Percentiles rank a stretch among this genome's conserved stretches.
These are phyloP conservation scores for Coreoperca whiteheadi DNA, from an alignment of 2,113 vertebrate genomes.

Conservation along the genomic window DNA sequence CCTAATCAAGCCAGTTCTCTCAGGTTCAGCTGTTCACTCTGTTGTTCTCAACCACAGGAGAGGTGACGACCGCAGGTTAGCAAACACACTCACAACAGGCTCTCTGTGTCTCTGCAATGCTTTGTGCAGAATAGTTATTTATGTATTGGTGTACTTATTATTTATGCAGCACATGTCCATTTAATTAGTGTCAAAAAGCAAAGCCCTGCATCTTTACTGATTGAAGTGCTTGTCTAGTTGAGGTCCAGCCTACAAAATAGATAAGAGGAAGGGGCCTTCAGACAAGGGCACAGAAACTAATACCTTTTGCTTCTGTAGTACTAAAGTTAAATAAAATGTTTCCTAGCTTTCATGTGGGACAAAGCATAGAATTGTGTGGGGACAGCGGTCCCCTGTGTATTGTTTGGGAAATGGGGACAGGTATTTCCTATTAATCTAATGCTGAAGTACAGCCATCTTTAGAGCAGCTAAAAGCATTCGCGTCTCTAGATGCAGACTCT, in stretches of 20 bases:
- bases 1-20: conserved; percentile 67
- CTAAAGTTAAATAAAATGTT: conserved; percentile 20
- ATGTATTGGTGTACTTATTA: not conserved
- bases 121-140: not conserved
- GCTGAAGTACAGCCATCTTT: conserved; percentile 51
- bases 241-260: conserved; percentile 15
- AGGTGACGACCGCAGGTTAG: conserved; percentile 70
- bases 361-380: conserved; percentile 29
- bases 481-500: conserved; percentile 59
- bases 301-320: conserved; percentile 17
- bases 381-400: conserved; percentile 33
- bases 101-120: not conserved
- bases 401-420: conserved; percentile 62
- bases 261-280: conserved; percentile 1
- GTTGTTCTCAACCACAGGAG: conserved; percentile 49
- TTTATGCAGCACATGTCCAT: conserved; percentile 18
- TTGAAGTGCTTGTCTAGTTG: conserved; percentile 54
- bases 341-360: conserved; percentile 20
- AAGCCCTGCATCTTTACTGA: conserved; percentile 16
- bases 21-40: conserved; percentile 42
- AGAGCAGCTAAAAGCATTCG: conserved; percentile 77
- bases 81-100: not conserved
- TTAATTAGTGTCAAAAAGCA: conserved; percentile 33
- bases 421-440: conserved; percentile 75
- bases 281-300: conserved; percentile 49